Percentiles rank a stretch among this genome's conserved stretches.
phyloP scores from a whole-genome alignment of 2,113 vertebrate genomes.

The Odontesthes bonariensis region DNA sequence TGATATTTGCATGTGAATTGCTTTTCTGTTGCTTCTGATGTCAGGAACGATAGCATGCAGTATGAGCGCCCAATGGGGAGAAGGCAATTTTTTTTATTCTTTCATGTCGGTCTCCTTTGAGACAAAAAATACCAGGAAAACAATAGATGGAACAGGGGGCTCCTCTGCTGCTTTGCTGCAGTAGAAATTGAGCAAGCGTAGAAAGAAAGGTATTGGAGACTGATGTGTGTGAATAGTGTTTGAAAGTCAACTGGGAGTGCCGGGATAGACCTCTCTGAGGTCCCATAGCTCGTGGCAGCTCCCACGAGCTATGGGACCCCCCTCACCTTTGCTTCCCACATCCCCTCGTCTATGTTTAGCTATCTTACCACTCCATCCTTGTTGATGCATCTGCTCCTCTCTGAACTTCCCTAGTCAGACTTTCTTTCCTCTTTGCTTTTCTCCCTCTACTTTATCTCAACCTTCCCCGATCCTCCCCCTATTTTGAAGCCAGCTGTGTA shows the following conservation, averaged over 20 bases:
- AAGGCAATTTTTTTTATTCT: constrained; percentile 14
- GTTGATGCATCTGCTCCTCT: constrained; percentile 26
- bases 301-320: too few relatives aligned
- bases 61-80: constrained; percentile 33
- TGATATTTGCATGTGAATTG: constrained; percentile 78
- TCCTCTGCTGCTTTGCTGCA: constrained; percentile 58
- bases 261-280: constrained; percentile 50
- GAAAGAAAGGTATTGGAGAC: constrained; percentile 12
- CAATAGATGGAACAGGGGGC: constrained; percentile 26
- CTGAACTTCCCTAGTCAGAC: constrained; percentile 46
- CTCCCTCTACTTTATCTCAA: constrained; percentile 31
- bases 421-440: constrained; percentile 39
- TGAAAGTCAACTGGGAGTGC: constrained; percentile 25
- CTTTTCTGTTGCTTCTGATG: constrained; percentile 71
- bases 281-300: constrained; percentile 38
- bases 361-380: constrained; percentile 14
- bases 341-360: constrained; percentile 10
- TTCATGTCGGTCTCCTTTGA: constrained; percentile 58
- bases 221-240: constrained; percentile 24
- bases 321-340: constrained; percentile 7
- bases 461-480: constrained; percentile 39
- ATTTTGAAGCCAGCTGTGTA: constrained; percentile 75
- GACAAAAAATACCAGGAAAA: constrained; percentile 4
- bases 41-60: constrained; percentile 51
- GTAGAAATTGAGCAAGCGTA: constrained; percentile 40